Conservation (phyloP, 2,888 invertebrate species). For the Phytoseiulus persimilis region DNA sequence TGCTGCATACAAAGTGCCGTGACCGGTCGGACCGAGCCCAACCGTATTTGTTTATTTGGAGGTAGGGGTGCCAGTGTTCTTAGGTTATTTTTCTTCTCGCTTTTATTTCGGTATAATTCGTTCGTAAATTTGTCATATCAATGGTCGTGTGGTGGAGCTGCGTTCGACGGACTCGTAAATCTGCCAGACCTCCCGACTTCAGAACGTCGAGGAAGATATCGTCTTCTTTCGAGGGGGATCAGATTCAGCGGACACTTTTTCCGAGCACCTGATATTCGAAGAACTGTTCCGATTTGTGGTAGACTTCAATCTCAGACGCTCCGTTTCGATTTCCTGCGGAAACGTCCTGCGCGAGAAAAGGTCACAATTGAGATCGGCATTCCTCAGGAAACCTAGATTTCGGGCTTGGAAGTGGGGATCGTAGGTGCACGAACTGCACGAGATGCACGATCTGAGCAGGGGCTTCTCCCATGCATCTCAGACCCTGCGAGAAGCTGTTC, state of each 20-base stretch:
- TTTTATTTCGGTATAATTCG: neutral
- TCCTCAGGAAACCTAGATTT: no score
- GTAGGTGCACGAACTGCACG: no score
- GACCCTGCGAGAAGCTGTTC: no score
- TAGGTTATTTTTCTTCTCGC: neutral
- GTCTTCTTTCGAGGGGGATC: neutral
- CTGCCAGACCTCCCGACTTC: neutral
- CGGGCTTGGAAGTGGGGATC: no score
- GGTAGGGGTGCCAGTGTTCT: neutral
- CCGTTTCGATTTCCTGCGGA: neutral
- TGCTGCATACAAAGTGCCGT: neutral
- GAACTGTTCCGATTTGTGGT: neutral
- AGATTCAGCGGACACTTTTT: neutral
- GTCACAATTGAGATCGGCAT: no score
- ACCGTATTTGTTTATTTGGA: neutral
- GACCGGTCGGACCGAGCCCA: neutral
- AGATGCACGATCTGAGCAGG: no score
- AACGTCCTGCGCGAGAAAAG: no score
- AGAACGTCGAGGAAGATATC: neutral
- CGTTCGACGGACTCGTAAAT: neutral
- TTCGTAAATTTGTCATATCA: neutral
- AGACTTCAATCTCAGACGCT: neutral
- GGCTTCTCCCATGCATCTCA: no score
- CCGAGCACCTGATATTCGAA: neutral
- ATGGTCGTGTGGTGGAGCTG: neutral